Evolutionary conservation across 2,888 invertebrate species (phyloP), one percentile per base, ranked within the genome.

Genomic region (Eupithecia dodoneata): DNA sequence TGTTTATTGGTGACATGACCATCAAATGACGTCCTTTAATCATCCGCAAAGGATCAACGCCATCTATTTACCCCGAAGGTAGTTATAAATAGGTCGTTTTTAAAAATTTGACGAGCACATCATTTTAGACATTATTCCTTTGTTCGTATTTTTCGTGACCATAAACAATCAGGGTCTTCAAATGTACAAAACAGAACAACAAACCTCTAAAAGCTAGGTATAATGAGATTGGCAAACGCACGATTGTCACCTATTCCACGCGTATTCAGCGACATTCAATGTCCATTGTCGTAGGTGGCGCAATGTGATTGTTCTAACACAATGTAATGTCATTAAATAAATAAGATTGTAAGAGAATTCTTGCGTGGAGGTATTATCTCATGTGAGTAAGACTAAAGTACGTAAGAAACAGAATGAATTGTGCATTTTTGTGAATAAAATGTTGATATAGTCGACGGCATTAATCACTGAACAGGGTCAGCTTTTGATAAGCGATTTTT

Each of bases 191-290:
- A 10, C 30, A 7, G 2, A 63, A 69, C 10, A 45, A 44, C 42
- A 15, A 66, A 66, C 67, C 67, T 69, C 67, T 44, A 45, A 69
- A 42, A 15, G 0, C 13, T 66, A 66, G 41, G 42, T 69, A 69
- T 18, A 69, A 69, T n/a, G 45, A 44, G 44, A 70, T 86, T 86
- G 81, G 84, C 66, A 80, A 85, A 84, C 74, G 59, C 59, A 82
- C 86, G 85, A 84, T 87, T 87, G 87, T 88, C 89, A 89, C 88
- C 87, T 87, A 81, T 83, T 65, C 67, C 49, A 44, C 44, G 55
- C 55, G 3, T 70, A 73, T 66, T 75, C 78, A 69, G 66, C 59
- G 73, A 55, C 85, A 79, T 82, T 80, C 77, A 80, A 81, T 81
- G 76, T 74, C 79, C 76, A 84, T 84, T 84, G 83, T 83, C 73